Base-by-base conservation (phyloP, 2,888 invertebrate genomes). In the Busseola fusca region DNA sequence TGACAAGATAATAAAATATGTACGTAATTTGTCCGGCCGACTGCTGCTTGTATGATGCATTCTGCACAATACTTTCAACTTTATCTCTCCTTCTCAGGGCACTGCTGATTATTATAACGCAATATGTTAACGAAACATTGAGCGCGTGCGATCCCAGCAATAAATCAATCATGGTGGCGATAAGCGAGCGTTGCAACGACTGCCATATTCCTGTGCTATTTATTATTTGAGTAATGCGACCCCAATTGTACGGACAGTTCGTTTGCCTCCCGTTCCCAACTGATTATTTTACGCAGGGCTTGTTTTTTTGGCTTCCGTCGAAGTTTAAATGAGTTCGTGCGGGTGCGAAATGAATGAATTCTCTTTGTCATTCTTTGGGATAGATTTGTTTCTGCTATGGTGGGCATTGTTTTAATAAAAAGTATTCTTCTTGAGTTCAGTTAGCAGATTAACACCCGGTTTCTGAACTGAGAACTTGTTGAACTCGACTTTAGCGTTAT, bases 161-260 rank as follows among this genome's bases (percentile, higher is more conserved):
- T 81, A 70, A 82, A 82, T 82, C 82, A 82, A 79, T 81, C 76
- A 73, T 64, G 70, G 68, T 69, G 59, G 69, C 74, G 79, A 74
- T 66, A 68, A 77, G 69, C 72, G 68, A 52, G 40, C 71, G 68
- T 54, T 78, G 80, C 80, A 58, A 27, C 54, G 57, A 54, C 64
- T 62, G 60, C 67, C 65, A 71, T 64, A 78, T 63, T 80, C 63
- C 58, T 77, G 54, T 45, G 58, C 60, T 72, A 69, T 81, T 80
- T 78, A 68, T 78, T 74, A 62, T 70, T 73, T 70, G 70, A 74
- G 82, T 69, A 80, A 78, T 71, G 81, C 52, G 64, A 66, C 66
- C 78, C 59, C 72, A 50, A 69, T 67, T 48, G 64, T 48, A 14
- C 34, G 48, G 64, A 57, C 52, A 69, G 66, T 69, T 69, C 63